phyloP scores from a whole-genome alignment of 2,113 vertebrate species.

The Puffinus mauretanicus region DNA sequence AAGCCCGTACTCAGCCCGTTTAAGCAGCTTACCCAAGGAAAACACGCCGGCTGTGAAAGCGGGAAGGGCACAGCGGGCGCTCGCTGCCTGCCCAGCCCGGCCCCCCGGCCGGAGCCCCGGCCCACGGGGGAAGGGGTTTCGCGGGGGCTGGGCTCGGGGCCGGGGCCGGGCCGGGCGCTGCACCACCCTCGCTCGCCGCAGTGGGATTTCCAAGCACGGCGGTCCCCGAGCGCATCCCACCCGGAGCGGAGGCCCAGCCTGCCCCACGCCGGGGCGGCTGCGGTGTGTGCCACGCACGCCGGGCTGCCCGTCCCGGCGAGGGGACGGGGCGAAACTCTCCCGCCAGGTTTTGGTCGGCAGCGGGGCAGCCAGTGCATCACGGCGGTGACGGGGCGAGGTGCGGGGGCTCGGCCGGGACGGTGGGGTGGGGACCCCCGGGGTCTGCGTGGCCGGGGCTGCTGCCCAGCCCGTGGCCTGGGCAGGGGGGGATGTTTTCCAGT shows the following conservation, averaged over 20 bases:
- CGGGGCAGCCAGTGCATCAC: rapidly evolving
- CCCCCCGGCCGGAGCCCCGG: rapidly evolving
- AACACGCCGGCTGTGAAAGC: rapidly evolving
- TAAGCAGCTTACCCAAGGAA: rapidly evolving
- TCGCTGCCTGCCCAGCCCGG: neutral
- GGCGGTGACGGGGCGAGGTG: rapidly evolving
- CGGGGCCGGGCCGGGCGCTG: neutral
- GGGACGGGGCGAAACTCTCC: rapidly evolving
- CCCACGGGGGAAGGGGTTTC: rapidly evolving
- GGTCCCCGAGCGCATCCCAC: rapidly evolving
- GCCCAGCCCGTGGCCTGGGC: neutral
- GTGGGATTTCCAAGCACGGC: rapidly evolving
- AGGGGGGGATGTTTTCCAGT: rapidly evolving
- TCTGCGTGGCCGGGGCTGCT: neutral
- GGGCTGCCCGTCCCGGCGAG: rapidly evolving
- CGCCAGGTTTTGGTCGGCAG: rapidly evolving
- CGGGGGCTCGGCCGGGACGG: rapidly evolving
- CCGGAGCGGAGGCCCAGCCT: neutral
- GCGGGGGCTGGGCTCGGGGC: neutral
- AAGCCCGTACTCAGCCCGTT: neutral
- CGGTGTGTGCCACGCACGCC: rapidly evolving
- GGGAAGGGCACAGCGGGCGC: neutral
- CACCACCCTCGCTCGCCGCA: rapidly evolving
- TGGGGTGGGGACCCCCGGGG: neutral
- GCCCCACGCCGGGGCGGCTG: neutral